Evolutionary conservation across 2,888 invertebrate species (phyloP), one percentile per base, ranked within the genome.

Genomic region (Eupeodes luniger): DNA sequence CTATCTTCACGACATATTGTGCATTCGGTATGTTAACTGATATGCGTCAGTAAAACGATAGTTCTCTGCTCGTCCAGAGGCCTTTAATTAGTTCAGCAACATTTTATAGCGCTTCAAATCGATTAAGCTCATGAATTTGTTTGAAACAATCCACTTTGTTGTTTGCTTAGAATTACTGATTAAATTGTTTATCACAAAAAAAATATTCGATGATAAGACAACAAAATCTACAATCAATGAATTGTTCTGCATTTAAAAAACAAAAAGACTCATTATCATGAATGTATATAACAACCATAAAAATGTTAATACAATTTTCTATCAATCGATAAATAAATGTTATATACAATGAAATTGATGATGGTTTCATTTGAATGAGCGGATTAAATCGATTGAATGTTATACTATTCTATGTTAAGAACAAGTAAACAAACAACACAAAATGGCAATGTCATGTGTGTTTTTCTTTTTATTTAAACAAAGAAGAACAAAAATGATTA

Each of bases 161-260:
- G 49, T 67, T 27, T 51, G 16, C n/a, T 67, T 51, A 67, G 9
- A 27, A 2, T 55, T 55, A 49, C 14, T 49, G 69, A 69, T 69
- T 59, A 69, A 16, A 19, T 27, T 66, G 5, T 66, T 66, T 66
- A 59, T 62, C 61, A 16, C 16, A 47, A 70, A 77, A n/a, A 49
- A 66, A 70, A 51, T 55, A n/a, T 76, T 27, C 49, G 55, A 53
- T 79, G 84, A 84, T 84, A 80, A 84, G 75, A 75, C 84, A 84
- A 67, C 47, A 69, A 69, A 62, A 69, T 47, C 11, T 11, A 11
- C 64, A 83, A 51, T 76, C 14, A 19, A 12, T 53, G 69, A 59
- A 47, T 76, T 61, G 12, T 51, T 67, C 5, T 67, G 36, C 36
- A 16, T 80, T 72, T 57, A 47, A 27, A 27, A n/a, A 51, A 49